Conservation (phyloP, 2,113 vertebrate genomes). For the Macquaria australasica region DNA sequence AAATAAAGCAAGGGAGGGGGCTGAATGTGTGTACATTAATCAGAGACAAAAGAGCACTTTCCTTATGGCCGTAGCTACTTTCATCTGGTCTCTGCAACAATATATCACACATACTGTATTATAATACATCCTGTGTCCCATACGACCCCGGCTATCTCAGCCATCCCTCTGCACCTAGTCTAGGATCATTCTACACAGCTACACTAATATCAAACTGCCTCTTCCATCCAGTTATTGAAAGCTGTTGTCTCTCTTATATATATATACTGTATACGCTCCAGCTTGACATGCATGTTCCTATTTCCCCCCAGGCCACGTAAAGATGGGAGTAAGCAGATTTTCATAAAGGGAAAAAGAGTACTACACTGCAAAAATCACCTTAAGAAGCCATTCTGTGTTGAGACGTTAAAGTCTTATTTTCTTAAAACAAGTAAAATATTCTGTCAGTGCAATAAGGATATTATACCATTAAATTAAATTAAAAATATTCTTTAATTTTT, state of each 20-base stretch:
- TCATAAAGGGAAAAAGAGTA: background rate
- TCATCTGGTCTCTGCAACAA: slow-evolving; percentile 45
- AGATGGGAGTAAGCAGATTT: slow-evolving; percentile 25
- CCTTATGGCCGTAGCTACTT: slow-evolving; percentile 27
- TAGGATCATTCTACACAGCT: background rate
- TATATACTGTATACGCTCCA: background rate
- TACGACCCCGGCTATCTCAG: background rate
- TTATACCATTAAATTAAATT: background rate
- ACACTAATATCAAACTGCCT: slow-evolving; percentile 18
- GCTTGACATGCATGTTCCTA: slow-evolving; percentile 5
- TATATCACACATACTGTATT: slow-evolving; percentile 28
- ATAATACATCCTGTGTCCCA: background rate
- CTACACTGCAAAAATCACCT: background rate
- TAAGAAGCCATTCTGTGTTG: background rate
- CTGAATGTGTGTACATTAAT: slow-evolving; percentile 45
- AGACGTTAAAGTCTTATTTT: background rate
- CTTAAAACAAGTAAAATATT: background rate
- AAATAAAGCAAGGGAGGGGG: slow-evolving; percentile 45
- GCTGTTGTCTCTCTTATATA: slow-evolving; percentile 22
- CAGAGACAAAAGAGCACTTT: slow-evolving; percentile 51
- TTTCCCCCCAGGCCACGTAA: slow-evolving; percentile 8
- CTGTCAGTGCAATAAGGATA: background rate
- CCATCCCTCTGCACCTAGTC: slow-evolving; percentile 1
- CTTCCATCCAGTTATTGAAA: slow-evolving; percentile 21
- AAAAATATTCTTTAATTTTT: background rate